Conservation (phyloP, 1,140 invertebrate genomes). For the Calephelis virginiensis region DNA sequence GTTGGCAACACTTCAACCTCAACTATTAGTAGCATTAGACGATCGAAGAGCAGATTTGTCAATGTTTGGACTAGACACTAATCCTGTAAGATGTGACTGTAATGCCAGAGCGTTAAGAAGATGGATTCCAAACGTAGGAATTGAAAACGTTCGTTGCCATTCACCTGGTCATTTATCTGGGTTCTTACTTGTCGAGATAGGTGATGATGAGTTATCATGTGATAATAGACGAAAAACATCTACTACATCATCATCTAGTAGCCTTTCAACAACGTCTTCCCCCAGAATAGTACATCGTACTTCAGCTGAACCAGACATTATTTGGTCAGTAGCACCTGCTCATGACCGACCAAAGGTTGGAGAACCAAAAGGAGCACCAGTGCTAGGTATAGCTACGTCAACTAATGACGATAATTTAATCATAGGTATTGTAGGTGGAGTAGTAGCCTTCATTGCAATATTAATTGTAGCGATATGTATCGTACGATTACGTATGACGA, state of each 20-base stretch:
- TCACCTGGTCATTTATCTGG: conserved; percentile 84
- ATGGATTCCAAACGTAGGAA: conserved; percentile 84
- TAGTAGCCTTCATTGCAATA: conserved; percentile 93
- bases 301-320: conserved; percentile 89
- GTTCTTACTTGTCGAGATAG: conserved; percentile 84
- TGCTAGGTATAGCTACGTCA: conserved; percentile 80
- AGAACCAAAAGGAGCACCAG: conserved; percentile 79
- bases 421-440: conserved; percentile 94
- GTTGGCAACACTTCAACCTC: conserved; percentile 85
- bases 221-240: conserved; percentile 81
- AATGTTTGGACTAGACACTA: conserved; percentile 85
- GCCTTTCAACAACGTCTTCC: conserved; percentile 64
- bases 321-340: conserved; percentile 89
- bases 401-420: conserved; percentile 94
- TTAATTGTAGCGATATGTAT: conserved; percentile 93
- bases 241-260: conserved; percentile 71
- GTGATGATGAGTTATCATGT: conserved; percentile 88
- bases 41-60: conserved; percentile 86
- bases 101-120: conserved; percentile 86
- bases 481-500: conserved; percentile 84
- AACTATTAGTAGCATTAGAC: conserved; percentile 88
- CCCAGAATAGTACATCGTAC: conserved; percentile 78
- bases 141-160: conserved; percentile 82
- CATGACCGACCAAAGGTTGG: conserved; percentile 78
- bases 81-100: conserved; percentile 92